Evolutionary conservation across 2,797 vertebrate species (phyloP).

Genomic region (Lepidocolaptes lacrymiger): DNA sequence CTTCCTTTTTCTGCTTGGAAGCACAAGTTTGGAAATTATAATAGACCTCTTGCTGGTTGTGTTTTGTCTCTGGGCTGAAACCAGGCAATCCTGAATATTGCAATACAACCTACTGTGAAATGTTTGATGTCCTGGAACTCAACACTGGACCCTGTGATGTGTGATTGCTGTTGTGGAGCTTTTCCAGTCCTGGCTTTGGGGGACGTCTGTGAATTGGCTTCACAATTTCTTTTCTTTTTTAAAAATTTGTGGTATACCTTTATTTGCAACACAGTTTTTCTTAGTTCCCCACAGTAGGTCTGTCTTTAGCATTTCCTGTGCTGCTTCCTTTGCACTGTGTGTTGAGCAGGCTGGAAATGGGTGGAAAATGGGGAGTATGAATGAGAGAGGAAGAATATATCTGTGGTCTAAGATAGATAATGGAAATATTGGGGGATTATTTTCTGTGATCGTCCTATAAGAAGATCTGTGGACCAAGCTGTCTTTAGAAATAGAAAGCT

Average conservation of each 20-base stretch:
- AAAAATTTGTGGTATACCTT: not conserved
- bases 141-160: not conserved
- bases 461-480: not conserved
- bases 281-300: not conserved
- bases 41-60: not conserved
- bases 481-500: not conserved
- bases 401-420: not conserved
- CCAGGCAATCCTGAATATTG: not conserved
- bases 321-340: not conserved
- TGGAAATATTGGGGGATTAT: not conserved
- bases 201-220: not conserved
- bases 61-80: not conserved
- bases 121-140: not conserved
- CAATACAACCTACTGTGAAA: not conserved
- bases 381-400: not conserved
- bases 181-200: not conserved
- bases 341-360: not conserved
- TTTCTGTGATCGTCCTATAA: not conserved
- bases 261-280: not conserved
- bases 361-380: accelerated
- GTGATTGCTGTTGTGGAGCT: not conserved
- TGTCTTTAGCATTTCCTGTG: not conserved
- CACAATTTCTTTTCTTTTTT: not conserved
- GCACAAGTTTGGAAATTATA: not conserved
- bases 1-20: not conserved